Percentiles rank a stretch among this genome's conserved stretches.
Evolutionary conservation across 2,113 vertebrate species (phyloP).

Genomic region (Sarotherodon lohbergeri): DNA sequence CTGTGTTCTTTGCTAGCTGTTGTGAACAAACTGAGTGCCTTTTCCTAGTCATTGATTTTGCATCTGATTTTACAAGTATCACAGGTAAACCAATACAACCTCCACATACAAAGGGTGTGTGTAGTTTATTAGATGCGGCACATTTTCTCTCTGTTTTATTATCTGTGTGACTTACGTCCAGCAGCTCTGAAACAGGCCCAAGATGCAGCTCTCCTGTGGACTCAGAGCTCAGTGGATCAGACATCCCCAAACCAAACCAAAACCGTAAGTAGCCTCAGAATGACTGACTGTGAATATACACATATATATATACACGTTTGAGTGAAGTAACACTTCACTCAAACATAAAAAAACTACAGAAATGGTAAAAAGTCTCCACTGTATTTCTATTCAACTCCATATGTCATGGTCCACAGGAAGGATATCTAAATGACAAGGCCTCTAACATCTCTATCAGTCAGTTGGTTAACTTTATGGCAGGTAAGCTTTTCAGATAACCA

Average conservation of each 20-base stretch:
- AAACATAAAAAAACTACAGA: not conserved
- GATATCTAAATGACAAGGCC: not conserved
- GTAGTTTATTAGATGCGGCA: not conserved
- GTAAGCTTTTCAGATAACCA: not conserved
- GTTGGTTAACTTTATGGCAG: not conserved
- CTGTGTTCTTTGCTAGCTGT: not conserved
- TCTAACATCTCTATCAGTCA: not conserved
- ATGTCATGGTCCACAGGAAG: not conserved
- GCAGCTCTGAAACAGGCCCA: constrained; percentile 85
- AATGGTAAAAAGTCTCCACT: not conserved
- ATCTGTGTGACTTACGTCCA: not conserved
- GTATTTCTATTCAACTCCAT: not conserved
- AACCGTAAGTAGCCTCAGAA: constrained; percentile 50
- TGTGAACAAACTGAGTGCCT: not conserved
- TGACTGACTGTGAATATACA: not conserved
- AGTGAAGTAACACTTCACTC: not conserved
- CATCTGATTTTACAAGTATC: not conserved
- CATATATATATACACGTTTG: too few relatives aligned
- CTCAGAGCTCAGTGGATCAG: constrained; percentile 51
- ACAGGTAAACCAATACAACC: not conserved
- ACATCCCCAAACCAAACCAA: constrained; percentile 62
- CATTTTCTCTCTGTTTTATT: not conserved
- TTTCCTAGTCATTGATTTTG: not conserved
- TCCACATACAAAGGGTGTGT: not conserved
- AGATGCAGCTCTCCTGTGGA: constrained; percentile 85